These are phyloP conservation scores for Hydrozoanthus gracilis DNA, from an alignment of 92 coral and sea anemone genomes.

Conservation along the genomic window DNA sequence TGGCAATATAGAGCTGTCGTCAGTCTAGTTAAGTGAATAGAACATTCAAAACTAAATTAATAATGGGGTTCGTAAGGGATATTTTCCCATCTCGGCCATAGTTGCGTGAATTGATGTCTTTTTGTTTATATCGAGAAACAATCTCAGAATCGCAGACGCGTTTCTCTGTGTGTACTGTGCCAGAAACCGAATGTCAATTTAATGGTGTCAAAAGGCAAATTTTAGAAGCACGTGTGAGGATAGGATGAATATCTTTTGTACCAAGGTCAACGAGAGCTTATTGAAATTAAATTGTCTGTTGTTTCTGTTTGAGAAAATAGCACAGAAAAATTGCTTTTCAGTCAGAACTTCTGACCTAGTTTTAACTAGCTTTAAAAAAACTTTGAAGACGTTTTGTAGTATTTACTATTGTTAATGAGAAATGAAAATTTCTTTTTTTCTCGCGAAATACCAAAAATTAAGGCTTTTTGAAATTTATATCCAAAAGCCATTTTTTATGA, in stretches of 20 bases:
- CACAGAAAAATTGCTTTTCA: not conserved
- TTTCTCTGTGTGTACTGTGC: not conserved
- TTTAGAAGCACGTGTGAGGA: not conserved
- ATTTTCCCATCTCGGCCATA: not conserved
- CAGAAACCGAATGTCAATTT: not conserved
- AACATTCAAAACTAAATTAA: conserved; percentile 5
- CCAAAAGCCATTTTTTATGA: conserved; percentile 4
- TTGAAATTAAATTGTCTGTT: not conserved
- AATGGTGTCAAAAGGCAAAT: conserved; percentile 6
- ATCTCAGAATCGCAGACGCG: not conserved
- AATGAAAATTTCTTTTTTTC: not conserved
- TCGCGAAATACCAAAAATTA: not conserved
- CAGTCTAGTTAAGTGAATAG: not conserved
- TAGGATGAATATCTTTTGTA: not conserved
- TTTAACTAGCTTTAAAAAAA: not conserved
- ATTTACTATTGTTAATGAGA: not conserved
- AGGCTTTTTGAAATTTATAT: not conserved
- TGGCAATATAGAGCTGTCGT: conserved; percentile 17
- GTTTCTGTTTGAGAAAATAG: not conserved
- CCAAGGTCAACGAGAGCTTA: not conserved
- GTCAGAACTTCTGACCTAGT: not conserved
- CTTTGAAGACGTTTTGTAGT: too few relatives aligned
- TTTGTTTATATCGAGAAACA: conserved; percentile 3
- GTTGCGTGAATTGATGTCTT: conserved; percentile 7
- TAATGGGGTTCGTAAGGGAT: not conserved